phyloP scores from a whole-genome alignment of 1,140 invertebrate species.

The Xylocopa sonorina region DNA sequence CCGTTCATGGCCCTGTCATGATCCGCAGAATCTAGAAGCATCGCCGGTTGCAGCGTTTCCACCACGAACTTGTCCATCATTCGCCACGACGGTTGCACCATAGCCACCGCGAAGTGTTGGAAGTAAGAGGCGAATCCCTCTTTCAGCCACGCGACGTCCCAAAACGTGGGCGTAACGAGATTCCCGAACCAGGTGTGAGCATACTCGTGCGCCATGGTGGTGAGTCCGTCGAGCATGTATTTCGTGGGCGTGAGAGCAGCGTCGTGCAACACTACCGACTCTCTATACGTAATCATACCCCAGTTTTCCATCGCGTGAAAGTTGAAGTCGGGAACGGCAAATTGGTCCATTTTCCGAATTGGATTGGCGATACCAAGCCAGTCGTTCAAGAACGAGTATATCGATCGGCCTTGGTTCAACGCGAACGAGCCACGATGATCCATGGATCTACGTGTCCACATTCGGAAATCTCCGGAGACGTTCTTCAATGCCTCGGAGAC shows the following conservation, averaged over 20 bases:
- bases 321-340: constrained; percentile 89
- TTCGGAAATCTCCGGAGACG: constrained; percentile 33
- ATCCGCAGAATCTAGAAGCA: constrained; percentile 85
- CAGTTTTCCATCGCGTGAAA: constrained; percentile 91
- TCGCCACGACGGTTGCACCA: constrained; percentile 85
- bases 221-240: constrained; percentile 85
- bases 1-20: constrained; percentile 90
- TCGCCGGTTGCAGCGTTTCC: constrained; percentile 84
- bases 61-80: constrained; percentile 92
- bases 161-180: constrained; percentile 88
- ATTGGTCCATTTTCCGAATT: constrained; percentile 85
- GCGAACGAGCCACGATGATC: constrained; percentile 29
- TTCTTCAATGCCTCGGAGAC: constrained; percentile 61
- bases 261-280: constrained; percentile 88
- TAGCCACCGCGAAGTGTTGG: constrained; percentile 84
- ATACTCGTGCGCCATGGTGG: constrained; percentile 90
- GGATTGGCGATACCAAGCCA: constrained; percentile 60
- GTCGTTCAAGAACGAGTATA: constrained; percentile 53
- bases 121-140: constrained; percentile 92
- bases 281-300: constrained; percentile 84
- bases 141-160: constrained; percentile 91
- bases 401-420: constrained; percentile 46
- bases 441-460: constrained; percentile 62
- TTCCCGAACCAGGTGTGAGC: constrained; percentile 93
- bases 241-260: constrained; percentile 82